Evolutionary conservation across 2,113 vertebrate genomes (phyloP).

Genomic region (Potamarius usumacintae): DNA sequence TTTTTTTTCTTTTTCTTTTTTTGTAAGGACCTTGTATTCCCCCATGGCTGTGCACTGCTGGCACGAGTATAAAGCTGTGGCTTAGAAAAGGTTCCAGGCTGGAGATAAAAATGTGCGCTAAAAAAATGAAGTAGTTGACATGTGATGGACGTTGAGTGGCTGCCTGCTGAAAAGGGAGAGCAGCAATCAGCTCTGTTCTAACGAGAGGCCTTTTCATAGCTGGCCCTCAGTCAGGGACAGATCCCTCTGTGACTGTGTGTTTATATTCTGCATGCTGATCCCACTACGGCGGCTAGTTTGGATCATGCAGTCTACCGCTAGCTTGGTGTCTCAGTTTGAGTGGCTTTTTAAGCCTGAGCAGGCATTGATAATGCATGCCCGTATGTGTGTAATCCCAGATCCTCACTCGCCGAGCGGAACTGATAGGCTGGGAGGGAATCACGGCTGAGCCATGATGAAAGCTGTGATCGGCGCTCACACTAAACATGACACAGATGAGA

Average conservation of each 20-base stretch:
- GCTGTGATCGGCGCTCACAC: slow-evolving; percentile 24
- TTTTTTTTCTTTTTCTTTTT: slow-evolving; percentile 17
- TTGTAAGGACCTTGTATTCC: slow-evolving; percentile 19
- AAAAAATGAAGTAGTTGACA: slow-evolving; percentile 57
- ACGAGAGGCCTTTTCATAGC: slow-evolving; percentile 49
- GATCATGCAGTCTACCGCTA: slow-evolving; percentile 66
- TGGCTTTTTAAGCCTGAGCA: slow-evolving; percentile 63
- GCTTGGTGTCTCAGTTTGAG: slow-evolving; percentile 60
- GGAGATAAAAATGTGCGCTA: slow-evolving; percentile 45
- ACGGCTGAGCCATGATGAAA: slow-evolving; percentile 44
- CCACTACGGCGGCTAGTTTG: slow-evolving; percentile 44
- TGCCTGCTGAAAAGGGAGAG: slow-evolving; percentile 56
- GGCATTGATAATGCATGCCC: slow-evolving; percentile 59
- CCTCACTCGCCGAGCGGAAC: slow-evolving; percentile 34
- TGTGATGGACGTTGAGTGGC: slow-evolving; percentile 55
- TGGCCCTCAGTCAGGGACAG: slow-evolving; percentile 29
- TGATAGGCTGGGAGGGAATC: slow-evolving; percentile 37
- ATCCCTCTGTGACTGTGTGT: slow-evolving; percentile 40
- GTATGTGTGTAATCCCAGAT: slow-evolving; percentile 55
- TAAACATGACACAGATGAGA: slow-evolving; percentile 39
- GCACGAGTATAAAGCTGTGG: slow-evolving; percentile 13
- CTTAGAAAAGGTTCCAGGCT: slow-evolving; percentile 50
- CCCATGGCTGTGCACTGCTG: neutral
- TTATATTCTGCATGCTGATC: slow-evolving; percentile 40
- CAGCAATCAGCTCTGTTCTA: slow-evolving; percentile 59